phyloP scores from a whole-genome alignment of 2,113 vertebrate genomes.

The Cynopterus brachyotis region DNA sequence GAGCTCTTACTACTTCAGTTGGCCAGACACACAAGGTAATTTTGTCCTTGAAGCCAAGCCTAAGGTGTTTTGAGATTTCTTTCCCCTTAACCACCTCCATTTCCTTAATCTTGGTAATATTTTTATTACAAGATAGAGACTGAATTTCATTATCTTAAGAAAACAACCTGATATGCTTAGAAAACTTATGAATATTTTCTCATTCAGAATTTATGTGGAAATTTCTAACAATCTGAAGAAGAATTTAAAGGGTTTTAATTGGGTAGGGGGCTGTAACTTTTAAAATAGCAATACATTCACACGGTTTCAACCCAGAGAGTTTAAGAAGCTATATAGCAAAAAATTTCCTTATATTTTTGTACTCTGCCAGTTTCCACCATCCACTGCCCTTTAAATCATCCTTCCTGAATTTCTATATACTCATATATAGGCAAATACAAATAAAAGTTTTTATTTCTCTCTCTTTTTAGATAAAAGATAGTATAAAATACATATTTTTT shows the following conservation, averaged over 20 bases:
- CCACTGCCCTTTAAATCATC: not conserved
- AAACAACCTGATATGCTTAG: not conserved
- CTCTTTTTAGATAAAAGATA: not conserved
- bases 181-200: conserved; percentile 25
- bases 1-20: not conserved
- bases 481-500: not conserved
- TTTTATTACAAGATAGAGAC: not conserved
- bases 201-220: conserved; percentile 22
- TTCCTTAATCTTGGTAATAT: not conserved
- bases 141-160: conserved; percentile 27
- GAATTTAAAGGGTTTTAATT: not conserved
- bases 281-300: not conserved
- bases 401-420: conserved; percentile 33
- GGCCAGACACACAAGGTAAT: not conserved
- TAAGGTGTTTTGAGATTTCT: conserved; percentile 11
- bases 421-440: not conserved
- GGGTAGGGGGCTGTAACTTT: not conserved
- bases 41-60: not conserved
- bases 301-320: not conserved
- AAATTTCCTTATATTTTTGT: not conserved
- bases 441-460: not conserved
- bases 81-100: not conserved
- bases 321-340: not conserved
- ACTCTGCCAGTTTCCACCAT: not conserved
- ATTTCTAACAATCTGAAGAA: conserved; percentile 45